A percentile compares a stretch with the other conserved stretches of the same genome.
Evolutionary conservation across 2,797 vertebrate genomes (phyloP).

Genomic region (Cryptoprocta ferox): DNA sequence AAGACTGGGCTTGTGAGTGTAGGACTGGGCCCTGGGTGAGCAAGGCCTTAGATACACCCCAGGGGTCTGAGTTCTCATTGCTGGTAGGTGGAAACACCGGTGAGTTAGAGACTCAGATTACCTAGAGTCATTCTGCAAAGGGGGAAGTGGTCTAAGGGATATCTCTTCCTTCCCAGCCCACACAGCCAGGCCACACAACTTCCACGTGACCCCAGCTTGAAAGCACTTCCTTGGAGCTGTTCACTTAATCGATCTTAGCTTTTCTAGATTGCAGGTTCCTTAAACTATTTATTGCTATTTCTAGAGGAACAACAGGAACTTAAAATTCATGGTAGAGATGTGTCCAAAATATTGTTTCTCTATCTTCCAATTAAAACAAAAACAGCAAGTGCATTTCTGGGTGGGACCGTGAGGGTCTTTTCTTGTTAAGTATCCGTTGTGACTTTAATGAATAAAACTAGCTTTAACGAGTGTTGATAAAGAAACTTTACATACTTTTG

Average conservation of each 20-base stretch:
- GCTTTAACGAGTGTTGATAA: background rate
- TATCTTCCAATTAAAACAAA: background rate
- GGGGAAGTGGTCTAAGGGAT: background rate
- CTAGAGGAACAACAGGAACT: background rate
- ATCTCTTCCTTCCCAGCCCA: background rate
- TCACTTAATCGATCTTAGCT: background rate
- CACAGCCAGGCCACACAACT: background rate
- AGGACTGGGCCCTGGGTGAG: background rate
- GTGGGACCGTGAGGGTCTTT: background rate
- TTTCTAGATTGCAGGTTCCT: conserved; percentile 32
- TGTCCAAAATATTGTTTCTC: background rate
- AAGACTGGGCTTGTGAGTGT: background rate
- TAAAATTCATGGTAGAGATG: background rate
- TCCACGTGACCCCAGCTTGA: background rate
- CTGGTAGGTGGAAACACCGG: background rate
- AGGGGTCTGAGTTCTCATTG: background rate
- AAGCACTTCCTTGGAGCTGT: background rate
- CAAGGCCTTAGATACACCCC: background rate
- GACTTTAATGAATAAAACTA: background rate
- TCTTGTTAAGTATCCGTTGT: background rate
- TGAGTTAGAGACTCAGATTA: background rate
- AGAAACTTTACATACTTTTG: background rate
- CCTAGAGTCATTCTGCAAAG: background rate
- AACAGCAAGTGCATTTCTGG: background rate
- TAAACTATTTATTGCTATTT: background rate